Evolutionary conservation across 2,113 vertebrate species (phyloP), one percentile per base, ranked within the genome.

Genomic region (Catharus bicknelli): DNA sequence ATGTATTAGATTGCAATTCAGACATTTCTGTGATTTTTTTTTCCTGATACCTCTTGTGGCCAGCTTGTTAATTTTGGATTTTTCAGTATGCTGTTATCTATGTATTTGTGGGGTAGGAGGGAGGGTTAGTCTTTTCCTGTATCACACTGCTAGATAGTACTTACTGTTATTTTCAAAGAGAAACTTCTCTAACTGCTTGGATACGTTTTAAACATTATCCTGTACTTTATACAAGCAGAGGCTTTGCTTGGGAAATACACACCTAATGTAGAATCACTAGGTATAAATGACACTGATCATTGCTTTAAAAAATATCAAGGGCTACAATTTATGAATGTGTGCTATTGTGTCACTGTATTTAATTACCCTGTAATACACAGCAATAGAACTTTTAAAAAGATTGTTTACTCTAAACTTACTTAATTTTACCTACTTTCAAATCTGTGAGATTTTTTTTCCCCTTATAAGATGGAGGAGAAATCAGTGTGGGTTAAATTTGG

Each of bases 231-330:
- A 67, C 30, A 78, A 81, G 64, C 18, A 72, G 55, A 72, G 81
- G 30, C 57, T 90, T 38, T 91, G 22, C 36, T 67, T 83, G 54
- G 40, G 27, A 63, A 76, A 79, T 30, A 45, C 5, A 87, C 92
- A 59, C 5, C 22, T 79, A 45, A 30, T 26, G 29, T 79, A 79
- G 58, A 89, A 76, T 61, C 83, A 61, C 10, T 84, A 67, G 43
- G 40, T 57, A n/a, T 74, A 42, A 75, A 79, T 54, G 61, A 82
- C 16, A 78, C 11, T 73, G 45, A 93, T 54, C 23, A 40, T 61
- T 79, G 66, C 77, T 87, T 90, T 88, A 55, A 93, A 85, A 73
- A 94, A 78, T 36, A 64, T 43, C n/a, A 94, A 94, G 88, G 94
- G 96, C 95, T 96, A 91, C 47, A 69, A 2, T 73, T 26, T 72